These are phyloP conservation scores for human (Homo sapiens) DNA, from an alignment of 2,113 vertebrate species.

Conservation along the genomic window GRCh38 chr3:47869001-47869500, in stretches of 20 bases:
- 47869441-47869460: not conserved
- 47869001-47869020: not conserved
- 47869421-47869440: conserved; percentile 20
- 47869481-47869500: not conserved
- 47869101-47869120: conserved; percentile 69
- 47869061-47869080: conserved; percentile 7
- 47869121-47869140: conserved; percentile 60
- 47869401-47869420: not conserved
- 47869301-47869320: conserved; percentile 86
- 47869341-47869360: conserved; percentile 82
- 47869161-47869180: conserved; percentile 59
- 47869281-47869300: conserved; percentile 82
- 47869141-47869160: conserved; percentile 61
- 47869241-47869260: conserved; percentile 80
- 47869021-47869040: not conserved
- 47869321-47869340: conserved; percentile 88
- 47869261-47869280: conserved; percentile 81
- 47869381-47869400: not conserved
- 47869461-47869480: not conserved
- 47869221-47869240: conserved; percentile 84
- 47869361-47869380: conserved; percentile 49
- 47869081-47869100: conserved; percentile 54
- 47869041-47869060: not conserved
- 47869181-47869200: conserved; percentile 76
- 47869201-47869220: conserved; percentile 89